phyloP scores from a whole-genome alignment of 2,888 invertebrate species.

The Nomada flava region DNA sequence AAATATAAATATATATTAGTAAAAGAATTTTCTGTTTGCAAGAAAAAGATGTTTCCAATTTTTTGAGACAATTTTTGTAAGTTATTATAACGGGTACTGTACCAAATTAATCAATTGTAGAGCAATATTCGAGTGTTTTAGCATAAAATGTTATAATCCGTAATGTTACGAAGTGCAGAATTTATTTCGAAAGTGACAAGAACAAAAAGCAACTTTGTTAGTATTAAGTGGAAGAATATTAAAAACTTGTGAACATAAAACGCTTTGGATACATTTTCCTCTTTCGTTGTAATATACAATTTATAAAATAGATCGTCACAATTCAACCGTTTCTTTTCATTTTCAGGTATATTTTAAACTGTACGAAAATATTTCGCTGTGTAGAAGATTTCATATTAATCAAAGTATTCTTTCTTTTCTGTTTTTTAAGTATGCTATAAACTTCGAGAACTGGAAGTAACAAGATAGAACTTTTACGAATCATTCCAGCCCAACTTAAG shows the following conservation, averaged over 20 bases:
- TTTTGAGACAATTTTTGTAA: not conserved
- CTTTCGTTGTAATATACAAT: too few relatives aligned
- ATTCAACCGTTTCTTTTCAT: not conserved
- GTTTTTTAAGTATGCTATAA: too few relatives aligned
- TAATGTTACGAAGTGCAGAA: constrained; percentile 6
- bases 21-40: not conserved
- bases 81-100: not conserved
- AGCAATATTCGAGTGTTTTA: not conserved
- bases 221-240: not conserved
- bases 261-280: not conserved
- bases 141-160: not conserved
- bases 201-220: constrained; percentile 1
- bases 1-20: constrained; percentile 1
- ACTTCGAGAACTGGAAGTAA: too few relatives aligned
- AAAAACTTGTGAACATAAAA: not conserved
- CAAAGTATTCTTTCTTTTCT: too few relatives aligned
- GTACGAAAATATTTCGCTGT: not conserved
- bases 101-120: constrained; percentile 8
- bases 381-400: too few relatives aligned
- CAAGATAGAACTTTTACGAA: too few relatives aligned
- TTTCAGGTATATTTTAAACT: too few relatives aligned
- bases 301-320: not conserved
- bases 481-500: too few relatives aligned
- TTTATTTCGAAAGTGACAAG: constrained; percentile 3
- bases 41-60: not conserved